Percentiles rank a stretch among this genome's conserved stretches.
phyloP scores from a whole-genome alignment of 2,888 invertebrate species.

The Lepidocyrtoides sp. region DNA sequence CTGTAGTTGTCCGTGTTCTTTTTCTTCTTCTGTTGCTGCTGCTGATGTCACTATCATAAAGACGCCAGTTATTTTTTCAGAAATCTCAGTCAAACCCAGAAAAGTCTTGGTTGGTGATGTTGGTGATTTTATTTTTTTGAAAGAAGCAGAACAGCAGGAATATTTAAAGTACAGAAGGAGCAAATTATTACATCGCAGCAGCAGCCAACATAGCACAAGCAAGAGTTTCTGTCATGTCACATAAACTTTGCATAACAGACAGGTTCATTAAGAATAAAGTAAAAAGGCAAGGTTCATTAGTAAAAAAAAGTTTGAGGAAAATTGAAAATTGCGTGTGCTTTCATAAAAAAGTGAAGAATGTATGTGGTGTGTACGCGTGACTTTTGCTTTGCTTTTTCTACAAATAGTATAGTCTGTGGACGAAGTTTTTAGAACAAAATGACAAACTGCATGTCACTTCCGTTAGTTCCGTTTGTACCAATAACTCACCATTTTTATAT shows the following conservation, averaged over 20 bases:
- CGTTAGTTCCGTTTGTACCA: not conserved
- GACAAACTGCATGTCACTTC: not conserved
- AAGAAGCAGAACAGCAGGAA: conserved; percentile 19
- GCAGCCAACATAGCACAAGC: not conserved
- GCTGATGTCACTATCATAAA: conserved; percentile 46
- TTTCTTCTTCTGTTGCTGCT: not conserved
- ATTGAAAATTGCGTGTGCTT: conserved; percentile 2
- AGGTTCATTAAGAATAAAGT: conserved; percentile 79
- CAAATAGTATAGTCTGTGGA: not conserved
- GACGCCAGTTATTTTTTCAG: conserved; percentile 22
- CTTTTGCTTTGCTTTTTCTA: not conserved
- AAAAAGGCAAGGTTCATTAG: conserved; percentile 81
- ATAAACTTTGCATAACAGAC: conserved; percentile 75
- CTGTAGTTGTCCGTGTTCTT: not conserved
- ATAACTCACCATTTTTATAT: not conserved
- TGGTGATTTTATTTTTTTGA: not conserved
- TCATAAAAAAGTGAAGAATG: not conserved
- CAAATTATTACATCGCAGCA: conserved; percentile 29
- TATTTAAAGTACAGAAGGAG: not conserved
- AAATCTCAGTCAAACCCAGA: not conserved
- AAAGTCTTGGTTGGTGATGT: conserved; percentile 5
- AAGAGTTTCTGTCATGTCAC: conserved; percentile 55
- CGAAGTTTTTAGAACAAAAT: not conserved
- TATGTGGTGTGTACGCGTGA: not conserved
- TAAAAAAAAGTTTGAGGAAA: conserved; percentile 45